These are phyloP conservation scores for Nemopilema nomurai DNA, from an alignment of 30 jellyfish, hydroid and myxozoan species.

Conservation along the genomic window DNA sequence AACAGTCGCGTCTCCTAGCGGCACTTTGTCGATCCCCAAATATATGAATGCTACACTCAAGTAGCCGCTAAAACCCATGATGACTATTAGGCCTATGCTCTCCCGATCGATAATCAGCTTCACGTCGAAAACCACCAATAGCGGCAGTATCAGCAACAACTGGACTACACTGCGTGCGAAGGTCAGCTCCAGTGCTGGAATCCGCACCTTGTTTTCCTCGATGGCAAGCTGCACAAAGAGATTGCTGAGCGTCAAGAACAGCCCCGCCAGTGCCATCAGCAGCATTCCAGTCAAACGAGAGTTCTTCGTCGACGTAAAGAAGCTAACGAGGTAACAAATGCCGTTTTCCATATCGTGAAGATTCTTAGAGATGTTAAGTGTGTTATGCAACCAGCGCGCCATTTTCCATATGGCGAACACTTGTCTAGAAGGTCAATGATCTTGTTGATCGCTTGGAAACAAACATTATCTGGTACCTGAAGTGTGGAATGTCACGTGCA, in stretches of 20 bases:
- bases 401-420: not conserved
- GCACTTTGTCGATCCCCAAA: constrained; percentile 72
- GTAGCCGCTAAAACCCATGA: constrained; percentile 78
- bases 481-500: not conserved
- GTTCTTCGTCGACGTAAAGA: not conserved
- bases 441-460: not conserved
- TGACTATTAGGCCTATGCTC: constrained; percentile 14
- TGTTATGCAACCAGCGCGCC: not conserved
- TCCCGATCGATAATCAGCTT: constrained; percentile 18
- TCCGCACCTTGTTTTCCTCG: constrained; percentile 47
- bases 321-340: not conserved
- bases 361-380: not conserved
- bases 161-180: constrained; percentile 73
- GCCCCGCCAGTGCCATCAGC: constrained; percentile 82
- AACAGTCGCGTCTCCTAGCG: constrained; percentile 79
- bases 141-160: constrained; percentile 40
- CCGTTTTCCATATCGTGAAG: not conserved
- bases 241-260: constrained; percentile 72
- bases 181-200: constrained; percentile 72
- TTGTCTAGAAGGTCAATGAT: constrained; percentile 19
- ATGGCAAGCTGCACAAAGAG: constrained; percentile 76
- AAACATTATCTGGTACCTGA: constrained; percentile 24
- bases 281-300: constrained; percentile 64
- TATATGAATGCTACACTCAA: constrained; percentile 67
- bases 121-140: constrained; percentile 13